Conservation (phyloP, 2,113 vertebrate species). For the Pachyramphus minor region DNA sequence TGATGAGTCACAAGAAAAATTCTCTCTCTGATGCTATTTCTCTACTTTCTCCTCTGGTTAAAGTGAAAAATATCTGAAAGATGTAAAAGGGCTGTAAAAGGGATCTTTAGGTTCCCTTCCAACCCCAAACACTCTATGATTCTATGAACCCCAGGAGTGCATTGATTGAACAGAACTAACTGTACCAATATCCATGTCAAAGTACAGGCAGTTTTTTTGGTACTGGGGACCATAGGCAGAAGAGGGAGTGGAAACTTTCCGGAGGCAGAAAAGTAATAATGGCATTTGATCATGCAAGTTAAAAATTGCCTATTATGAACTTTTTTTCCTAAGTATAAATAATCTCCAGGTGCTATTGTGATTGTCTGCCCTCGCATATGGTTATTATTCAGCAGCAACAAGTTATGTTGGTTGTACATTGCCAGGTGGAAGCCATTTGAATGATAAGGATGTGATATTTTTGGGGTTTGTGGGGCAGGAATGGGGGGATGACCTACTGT, state of each 20-base stretch:
- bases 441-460: neutral
- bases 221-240: neutral
- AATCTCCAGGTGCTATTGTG: neutral
- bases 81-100: neutral
- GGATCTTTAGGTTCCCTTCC: neutral
- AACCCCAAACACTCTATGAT: neutral
- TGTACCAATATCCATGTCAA: neutral
- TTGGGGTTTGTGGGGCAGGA: neutral
- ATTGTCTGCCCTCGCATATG: neutral
- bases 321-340: neutral
- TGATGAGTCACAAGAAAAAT: neutral
- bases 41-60: neutral
- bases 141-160: neutral
- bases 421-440: neutral
- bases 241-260: neutral
- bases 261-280: neutral
- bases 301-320: neutral
- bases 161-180: conserved; percentile 13
- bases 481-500: neutral
- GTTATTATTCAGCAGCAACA: neutral
- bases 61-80: neutral
- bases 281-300: neutral
- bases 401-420: neutral
- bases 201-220: neutral
- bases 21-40: neutral